Evolutionary conservation across 2,113 vertebrate species (phyloP), one percentile per base, ranked within the genome.

Genomic region (Gymnogyps californianus): DNA sequence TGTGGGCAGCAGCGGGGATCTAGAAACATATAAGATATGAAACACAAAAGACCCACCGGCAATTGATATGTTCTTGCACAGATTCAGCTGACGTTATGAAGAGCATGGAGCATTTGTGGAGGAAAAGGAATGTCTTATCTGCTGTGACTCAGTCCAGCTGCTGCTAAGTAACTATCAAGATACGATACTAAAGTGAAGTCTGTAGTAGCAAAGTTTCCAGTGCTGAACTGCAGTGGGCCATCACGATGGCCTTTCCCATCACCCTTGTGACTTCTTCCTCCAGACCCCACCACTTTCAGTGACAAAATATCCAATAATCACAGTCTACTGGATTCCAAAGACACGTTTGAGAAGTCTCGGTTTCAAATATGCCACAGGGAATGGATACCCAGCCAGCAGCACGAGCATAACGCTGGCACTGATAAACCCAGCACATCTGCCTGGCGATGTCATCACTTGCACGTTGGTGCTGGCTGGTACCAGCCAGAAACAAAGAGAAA

Each of bases 1-100:
- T 94, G 87, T 55, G 96, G 95, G 95, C 74, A 75, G 96, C 96
- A 95, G 72, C 20, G 1, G 94, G 93, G 87, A 90, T 97, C 98
- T 98, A 83, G 69, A 96, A 97, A 97, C 67, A 95, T 0, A 12
- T 0, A 94, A 90, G 91, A 97, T 2, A 95, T 47, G 58, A 91
- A 86, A 82, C 54, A 96, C 34, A 95, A 84, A 83, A 93, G 54
- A 89, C 24, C 59, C 65, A n/a, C 79, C 31, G 74, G 71, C 51
- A 95, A 83, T 31, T n/a, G 38, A 77, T 87, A 76, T 2, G 16
- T 54, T 96, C 95, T 92, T 84, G 62, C 78, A 72, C 79, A 54
- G 88, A 52, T 34, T 32, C 62, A 18, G 51, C 2, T 2, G 2
- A 83, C 49, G 16, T 47, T 25, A n/a, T 9, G 44, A 90, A 46